These are phyloP conservation scores for Caiman crocodilus DNA, from an alignment of 2,797 vertebrate genomes.

Conservation along the genomic window DNA sequence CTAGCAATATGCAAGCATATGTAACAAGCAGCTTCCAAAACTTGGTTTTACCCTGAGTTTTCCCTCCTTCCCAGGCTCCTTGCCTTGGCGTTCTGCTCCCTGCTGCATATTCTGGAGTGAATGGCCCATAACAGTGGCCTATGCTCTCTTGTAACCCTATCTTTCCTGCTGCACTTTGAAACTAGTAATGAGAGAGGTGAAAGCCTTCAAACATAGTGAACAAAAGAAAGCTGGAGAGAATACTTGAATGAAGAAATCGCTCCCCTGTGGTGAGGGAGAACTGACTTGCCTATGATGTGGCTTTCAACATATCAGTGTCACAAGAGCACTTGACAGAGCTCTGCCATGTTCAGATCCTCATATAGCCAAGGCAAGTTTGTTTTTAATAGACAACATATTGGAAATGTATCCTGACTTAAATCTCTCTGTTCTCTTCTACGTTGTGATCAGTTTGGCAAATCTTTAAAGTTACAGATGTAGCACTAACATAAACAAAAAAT, in stretches of 20 bases:
- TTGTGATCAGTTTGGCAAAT: constrained; percentile 70
- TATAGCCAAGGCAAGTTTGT: neutral
- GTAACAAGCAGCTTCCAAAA: neutral
- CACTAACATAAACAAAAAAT: constrained; percentile 57
- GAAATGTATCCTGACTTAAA: constrained; percentile 22
- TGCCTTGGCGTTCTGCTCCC: neutral
- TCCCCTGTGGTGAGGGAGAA: constrained; percentile 44
- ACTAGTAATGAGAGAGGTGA: constrained; percentile 61
- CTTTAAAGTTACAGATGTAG: constrained; percentile 67
- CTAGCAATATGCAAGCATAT: neutral
- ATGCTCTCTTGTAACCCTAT: neutral
- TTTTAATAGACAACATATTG: constrained; percentile 58
- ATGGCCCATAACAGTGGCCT: neutral
- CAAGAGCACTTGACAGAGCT: constrained; percentile 38
- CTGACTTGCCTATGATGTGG: constrained; percentile 57
- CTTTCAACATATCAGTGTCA: constrained; percentile 65
- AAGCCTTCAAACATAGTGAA: constrained; percentile 47
- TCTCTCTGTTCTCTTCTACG: constrained; percentile 48
- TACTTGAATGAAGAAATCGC: constrained; percentile 42
- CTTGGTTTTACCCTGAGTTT: rapidly evolving
- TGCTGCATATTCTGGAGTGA: neutral
- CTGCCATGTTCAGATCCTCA: neutral
- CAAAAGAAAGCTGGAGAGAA: constrained; percentile 27
- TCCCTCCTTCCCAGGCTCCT: neutral
- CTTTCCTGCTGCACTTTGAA: constrained; percentile 53